Percentiles rank a stretch among this genome's conserved stretches.
These are phyloP conservation scores for Eupithecia insigniata DNA, from an alignment of 2,888 invertebrate species.

Conservation along the genomic window DNA sequence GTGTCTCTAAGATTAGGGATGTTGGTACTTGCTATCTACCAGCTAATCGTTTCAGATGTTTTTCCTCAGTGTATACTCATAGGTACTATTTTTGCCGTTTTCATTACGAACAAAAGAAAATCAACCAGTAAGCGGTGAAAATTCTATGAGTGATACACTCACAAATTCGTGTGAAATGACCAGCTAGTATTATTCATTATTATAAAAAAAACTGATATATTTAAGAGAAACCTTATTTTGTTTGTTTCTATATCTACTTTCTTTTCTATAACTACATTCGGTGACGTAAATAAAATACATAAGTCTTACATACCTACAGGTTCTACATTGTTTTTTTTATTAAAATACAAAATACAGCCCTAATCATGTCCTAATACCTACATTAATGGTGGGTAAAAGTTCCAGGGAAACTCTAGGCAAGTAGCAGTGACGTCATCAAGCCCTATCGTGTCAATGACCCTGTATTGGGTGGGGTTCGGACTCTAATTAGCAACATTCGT, in stretches of 20 bases:
- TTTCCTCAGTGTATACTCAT: too few relatives aligned
- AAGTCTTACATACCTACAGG: too few relatives aligned
- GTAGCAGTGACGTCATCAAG: constrained; percentile 58
- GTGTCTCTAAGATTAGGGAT: constrained; percentile 20
- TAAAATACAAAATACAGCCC: neutral
- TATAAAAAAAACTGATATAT: neutral
- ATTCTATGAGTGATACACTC: too few relatives aligned
- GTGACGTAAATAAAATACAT: too few relatives aligned
- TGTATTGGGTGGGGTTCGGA: constrained; percentile 42
- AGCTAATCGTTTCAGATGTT: too few relatives aligned
- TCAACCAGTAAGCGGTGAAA: too few relatives aligned
- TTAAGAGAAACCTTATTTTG: neutral
- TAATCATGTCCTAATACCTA: neutral
- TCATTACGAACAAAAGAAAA: too few relatives aligned
- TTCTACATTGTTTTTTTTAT: neutral
- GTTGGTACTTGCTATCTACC: too few relatives aligned
- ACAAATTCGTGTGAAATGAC: too few relatives aligned
- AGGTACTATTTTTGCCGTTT: too few relatives aligned
- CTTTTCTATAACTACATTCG: too few relatives aligned
- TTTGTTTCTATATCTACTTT: too few relatives aligned
- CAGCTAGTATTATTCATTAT: neutral
- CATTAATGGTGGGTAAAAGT: neutral
- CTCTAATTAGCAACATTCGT: constrained; percentile 48
- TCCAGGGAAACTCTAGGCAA: constrained; percentile 55
- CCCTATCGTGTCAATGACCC: constrained; percentile 58